Evolutionary conservation across 2,888 invertebrate genomes (phyloP).

Genomic region (Rhagonycha fulva): DNA sequence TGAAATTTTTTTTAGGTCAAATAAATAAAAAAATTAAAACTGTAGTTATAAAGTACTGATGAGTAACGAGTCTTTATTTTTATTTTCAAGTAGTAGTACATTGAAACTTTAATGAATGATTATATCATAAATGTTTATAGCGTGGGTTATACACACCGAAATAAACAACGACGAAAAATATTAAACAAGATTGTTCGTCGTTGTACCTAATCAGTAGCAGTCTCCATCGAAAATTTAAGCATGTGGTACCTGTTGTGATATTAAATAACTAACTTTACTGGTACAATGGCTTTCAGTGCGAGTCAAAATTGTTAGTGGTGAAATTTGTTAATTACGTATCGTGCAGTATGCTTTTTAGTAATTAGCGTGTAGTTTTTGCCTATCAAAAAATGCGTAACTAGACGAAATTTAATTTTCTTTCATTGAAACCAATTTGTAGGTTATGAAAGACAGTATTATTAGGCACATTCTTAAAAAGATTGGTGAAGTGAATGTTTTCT

Average conservation of each 20-base stretch:
- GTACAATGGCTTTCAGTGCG: background rate
- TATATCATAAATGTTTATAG: background rate
- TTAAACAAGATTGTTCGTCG: background rate
- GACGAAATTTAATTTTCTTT: background rate
- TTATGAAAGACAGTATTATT: background rate
- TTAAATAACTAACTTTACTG: background rate
- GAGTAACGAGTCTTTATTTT: background rate
- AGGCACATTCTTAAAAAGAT: background rate
- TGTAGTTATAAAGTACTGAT: background rate
- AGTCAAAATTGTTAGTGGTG: background rate
- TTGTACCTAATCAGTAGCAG: background rate
- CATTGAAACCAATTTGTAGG: background rate
- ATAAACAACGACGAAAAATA: background rate
- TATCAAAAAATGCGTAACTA: background rate
- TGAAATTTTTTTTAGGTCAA: background rate
- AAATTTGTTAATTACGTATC: background rate
- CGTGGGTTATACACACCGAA: background rate
- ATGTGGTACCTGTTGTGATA: background rate
- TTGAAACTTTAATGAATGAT: background rate
- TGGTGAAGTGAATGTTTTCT: background rate
- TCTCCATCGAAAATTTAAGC: background rate
- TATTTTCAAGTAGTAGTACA: background rate
- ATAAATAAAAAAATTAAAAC: background rate
- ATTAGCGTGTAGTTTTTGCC: background rate
- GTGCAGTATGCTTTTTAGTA: background rate